phyloP scores from a whole-genome alignment of 2,113 vertebrate species.

The Antennarius striatus region DNA sequence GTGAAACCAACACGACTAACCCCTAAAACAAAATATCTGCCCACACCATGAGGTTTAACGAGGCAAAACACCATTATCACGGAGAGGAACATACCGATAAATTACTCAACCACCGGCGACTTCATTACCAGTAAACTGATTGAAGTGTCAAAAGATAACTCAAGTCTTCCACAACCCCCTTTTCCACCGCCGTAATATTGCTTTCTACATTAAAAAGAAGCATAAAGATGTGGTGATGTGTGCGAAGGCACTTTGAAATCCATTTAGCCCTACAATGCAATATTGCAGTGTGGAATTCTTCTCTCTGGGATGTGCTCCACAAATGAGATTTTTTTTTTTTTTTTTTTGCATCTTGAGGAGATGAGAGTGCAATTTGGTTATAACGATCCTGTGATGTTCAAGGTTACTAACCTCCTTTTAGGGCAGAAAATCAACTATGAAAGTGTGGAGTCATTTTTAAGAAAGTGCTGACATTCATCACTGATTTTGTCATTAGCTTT shows the following conservation, averaged over 20 bases:
- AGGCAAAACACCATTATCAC: constrained; percentile 61
- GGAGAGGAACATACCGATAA: constrained; percentile 56
- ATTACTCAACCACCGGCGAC: constrained; percentile 62
- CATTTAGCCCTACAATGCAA: constrained; percentile 66
- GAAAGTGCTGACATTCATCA: constrained; percentile 5
- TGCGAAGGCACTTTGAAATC: constrained; percentile 63
- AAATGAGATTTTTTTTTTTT: constrained; percentile 61
- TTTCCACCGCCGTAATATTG: constrained; percentile 47
- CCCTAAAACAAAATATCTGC: constrained; percentile 46
- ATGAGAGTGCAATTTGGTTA: constrained; percentile 49
- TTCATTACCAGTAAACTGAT: constrained; percentile 71
- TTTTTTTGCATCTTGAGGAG: constrained; percentile 56
- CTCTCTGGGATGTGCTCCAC: constrained; percentile 56
- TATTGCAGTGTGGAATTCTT: constrained; percentile 57
- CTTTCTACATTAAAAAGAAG: constrained; percentile 47
- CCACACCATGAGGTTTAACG: constrained; percentile 56
- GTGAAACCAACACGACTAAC: constrained; percentile 26
- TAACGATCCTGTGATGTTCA: constrained; percentile 54
- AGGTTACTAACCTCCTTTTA: constrained; percentile 55
- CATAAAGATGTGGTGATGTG: constrained; percentile 69
- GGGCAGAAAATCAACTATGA: constrained; percentile 5
- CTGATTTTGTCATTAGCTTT: constrained; percentile 1
- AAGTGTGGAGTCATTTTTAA: constrained; percentile 24
- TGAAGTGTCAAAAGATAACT: constrained; percentile 60
- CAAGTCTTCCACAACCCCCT: constrained; percentile 33